Evolutionary conservation across 1,140 invertebrate species (phyloP), one percentile per base, ranked within the genome.

Genomic region (Sinonovacula constricta): DNA sequence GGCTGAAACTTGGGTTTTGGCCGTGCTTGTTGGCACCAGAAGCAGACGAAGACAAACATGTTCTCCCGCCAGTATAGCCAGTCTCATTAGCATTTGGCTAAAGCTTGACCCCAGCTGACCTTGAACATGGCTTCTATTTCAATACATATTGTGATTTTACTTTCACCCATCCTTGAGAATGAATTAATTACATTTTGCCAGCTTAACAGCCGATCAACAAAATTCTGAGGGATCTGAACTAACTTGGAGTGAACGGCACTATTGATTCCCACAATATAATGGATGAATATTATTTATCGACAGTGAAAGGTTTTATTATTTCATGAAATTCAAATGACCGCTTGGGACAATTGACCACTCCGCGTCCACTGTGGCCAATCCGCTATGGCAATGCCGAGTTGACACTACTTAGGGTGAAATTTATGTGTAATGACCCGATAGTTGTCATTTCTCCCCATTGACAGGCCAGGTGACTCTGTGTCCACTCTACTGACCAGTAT

Each of bases 251-350:
- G 54, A 56, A 70, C 45, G 24, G 45, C 31, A n/a, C 10, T 54
- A 54, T 65, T 62, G 63, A 66, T 67, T 49, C n/a, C 63, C 26
- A 12, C 30, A 26, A 15, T 34, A 59, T 49, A 59, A 34, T 67
- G 30, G 53, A 74, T 67, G 63, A 67, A 76, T 76, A 76, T 76
- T 45, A 67, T 39, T 76, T 74, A 57, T 54, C 31, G 49, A 59
- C 56, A 76, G 54, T 56, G 53, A 67, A 67, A 76, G 28, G 45
- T 45, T 76, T 57, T 76, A 76, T 76, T 66, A 76, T 76, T 76
- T 76, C 63, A 76, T 66, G 62, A 76, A 66, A 57, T 66, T 67
- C 53, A 76, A 66, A 66, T 76, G 24, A 66, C 63, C 56, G 54
- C 24, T 60, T 65, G 0, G 7, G 3, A 76, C 14, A 67, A 76